Evolutionary conservation across 2,113 vertebrate species (phyloP).

Genomic region (Sorex araneus): DNA sequence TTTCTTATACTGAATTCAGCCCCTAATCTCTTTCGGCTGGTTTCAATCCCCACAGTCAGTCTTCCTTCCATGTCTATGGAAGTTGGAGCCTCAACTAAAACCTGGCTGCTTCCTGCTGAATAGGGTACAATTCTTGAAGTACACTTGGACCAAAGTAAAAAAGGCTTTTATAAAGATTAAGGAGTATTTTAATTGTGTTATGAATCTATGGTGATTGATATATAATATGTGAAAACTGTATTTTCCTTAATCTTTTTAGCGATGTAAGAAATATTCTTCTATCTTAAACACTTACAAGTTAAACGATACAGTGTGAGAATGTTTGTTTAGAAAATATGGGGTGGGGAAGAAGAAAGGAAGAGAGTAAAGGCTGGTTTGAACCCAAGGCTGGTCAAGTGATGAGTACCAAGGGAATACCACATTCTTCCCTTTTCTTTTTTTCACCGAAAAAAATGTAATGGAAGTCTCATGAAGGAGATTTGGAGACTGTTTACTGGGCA

Average conservation of each 20-base stretch:
- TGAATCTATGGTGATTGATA: background rate
- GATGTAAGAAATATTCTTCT: background rate
- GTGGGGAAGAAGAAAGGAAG: background rate
- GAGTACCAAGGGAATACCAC: background rate
- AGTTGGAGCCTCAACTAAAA: no score
- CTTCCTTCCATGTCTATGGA: no score
- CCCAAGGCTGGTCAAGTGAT: background rate
- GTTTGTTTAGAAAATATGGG: background rate
- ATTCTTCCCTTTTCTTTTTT: background rate
- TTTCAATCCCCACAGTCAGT: no score
- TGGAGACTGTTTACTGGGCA: background rate
- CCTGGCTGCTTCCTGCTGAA: no score
- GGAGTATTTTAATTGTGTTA: background rate
- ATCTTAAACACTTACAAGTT: background rate
- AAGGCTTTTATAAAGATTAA: slow-evolving; percentile 13
- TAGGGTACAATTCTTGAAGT: background rate
- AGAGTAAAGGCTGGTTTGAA: background rate
- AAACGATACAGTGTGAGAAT: background rate
- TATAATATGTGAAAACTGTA: background rate
- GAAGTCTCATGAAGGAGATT: background rate
- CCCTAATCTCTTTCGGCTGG: no score
- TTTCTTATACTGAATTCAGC: no score
- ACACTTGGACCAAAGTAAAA: background rate
- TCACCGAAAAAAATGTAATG: background rate
- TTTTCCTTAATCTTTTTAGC: background rate